phyloP scores from a whole-genome alignment of 2,797 vertebrate species.

The Coccyzus lansbergi region DNA sequence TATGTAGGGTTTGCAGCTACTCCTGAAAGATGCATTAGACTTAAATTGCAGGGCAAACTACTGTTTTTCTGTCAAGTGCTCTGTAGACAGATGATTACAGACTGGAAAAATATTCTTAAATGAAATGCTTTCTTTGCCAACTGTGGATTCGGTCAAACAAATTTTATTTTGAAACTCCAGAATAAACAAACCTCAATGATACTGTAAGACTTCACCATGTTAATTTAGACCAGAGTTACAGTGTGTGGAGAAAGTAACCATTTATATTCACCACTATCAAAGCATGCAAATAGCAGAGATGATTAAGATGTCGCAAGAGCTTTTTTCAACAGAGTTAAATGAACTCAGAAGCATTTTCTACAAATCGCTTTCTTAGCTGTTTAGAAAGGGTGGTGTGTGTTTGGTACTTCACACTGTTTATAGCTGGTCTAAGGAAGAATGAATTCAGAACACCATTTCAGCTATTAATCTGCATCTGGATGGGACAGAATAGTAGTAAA shows the following conservation, averaged over 20 bases:
- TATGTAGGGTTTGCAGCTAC: conserved; percentile 7
- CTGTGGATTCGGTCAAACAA: conserved; percentile 3
- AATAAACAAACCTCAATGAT: conserved; percentile 69
- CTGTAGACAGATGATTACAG: conserved; percentile 63
- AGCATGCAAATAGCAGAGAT: not conserved
- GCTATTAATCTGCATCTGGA: not conserved
- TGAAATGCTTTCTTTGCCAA: conserved; percentile 58
- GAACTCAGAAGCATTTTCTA: not conserved
- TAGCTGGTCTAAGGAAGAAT: not conserved
- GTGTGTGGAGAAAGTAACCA: not conserved
- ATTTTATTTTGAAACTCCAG: conserved; percentile 67
- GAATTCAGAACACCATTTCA: not conserved
- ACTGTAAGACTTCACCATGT: conserved; percentile 38
- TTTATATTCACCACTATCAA: not conserved
- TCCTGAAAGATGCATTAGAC: not conserved
- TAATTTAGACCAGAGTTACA: conserved; percentile 42
- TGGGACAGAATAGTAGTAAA: not conserved
- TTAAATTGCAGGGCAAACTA: conserved; percentile 28
- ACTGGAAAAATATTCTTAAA: conserved; percentile 23
- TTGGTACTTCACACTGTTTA: not conserved
- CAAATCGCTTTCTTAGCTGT: not conserved
- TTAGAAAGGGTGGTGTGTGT: not conserved
- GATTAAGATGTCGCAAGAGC: not conserved
- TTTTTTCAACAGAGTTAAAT: not conserved
- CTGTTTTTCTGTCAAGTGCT: conserved; percentile 37